A percentile compares a stretch with the other conserved stretches of the same genome.
Conservation (phyloP, 92 coral and sea anemone genomes). For the Porites lobata region DNA sequence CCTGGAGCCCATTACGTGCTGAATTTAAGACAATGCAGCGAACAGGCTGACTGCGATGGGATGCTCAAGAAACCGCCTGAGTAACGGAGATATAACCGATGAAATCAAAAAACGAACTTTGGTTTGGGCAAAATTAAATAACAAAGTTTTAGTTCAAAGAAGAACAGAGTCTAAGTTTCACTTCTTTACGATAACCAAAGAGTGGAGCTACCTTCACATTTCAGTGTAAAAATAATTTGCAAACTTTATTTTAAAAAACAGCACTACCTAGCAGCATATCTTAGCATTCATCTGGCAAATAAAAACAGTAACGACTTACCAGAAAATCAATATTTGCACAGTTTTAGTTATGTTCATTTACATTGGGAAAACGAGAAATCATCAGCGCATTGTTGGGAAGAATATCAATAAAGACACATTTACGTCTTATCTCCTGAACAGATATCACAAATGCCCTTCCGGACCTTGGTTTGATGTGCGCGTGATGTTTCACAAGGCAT, state of each 20-base stretch:
- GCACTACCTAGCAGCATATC: not conserved
- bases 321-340: slow-evolving; percentile 20
- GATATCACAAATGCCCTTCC: slow-evolving; percentile 39
- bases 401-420: slow-evolving; percentile 38
- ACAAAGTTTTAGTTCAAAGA: slow-evolving; percentile 13
- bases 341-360: slow-evolving; percentile 46
- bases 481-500: slow-evolving; percentile 37
- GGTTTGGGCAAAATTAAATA: not conserved
- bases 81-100: slow-evolving; percentile 7
- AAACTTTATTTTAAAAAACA: not conserved
- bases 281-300: not conserved
- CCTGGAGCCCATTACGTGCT: slow-evolving; percentile 9
- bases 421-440: slow-evolving; percentile 38
- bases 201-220: slow-evolving; percentile 5
- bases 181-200: slow-evolving; percentile 16
- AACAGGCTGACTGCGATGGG: slow-evolving; percentile 2
- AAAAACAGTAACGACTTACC: slow-evolving; percentile 11
- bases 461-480: slow-evolving; percentile 27
- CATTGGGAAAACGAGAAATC: slow-evolving; percentile 24
- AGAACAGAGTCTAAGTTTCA: slow-evolving; percentile 18
- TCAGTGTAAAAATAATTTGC: not conserved
- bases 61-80: not conserved
- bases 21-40: not conserved
- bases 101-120: slow-evolving; percentile 13
- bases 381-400: slow-evolving; percentile 18